A percentile compares a stretch with the other conserved stretches of the same genome.
Evolutionary conservation across 2,888 invertebrate species (phyloP).

Genomic region (Saturnia pavonia): DNA sequence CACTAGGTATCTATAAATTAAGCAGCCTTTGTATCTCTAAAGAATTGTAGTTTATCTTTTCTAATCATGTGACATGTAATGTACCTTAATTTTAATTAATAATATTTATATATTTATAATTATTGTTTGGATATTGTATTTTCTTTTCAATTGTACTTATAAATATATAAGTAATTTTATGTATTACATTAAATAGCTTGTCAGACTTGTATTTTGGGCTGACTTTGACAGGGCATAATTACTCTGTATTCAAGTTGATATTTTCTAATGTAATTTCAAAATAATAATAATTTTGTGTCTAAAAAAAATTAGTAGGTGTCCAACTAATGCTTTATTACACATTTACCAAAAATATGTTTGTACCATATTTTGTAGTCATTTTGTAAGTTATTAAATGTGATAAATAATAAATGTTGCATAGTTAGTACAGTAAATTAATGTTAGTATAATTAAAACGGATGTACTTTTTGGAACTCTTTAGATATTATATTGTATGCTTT

Average conservation of each 20-base stretch:
- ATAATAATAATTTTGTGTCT: not conserved
- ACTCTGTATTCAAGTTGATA: not conserved
- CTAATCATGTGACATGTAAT: not conserved
- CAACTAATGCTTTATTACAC: slow-evolving; percentile 22
- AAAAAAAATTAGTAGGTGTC: not conserved
- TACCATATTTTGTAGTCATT: slow-evolving; percentile 11
- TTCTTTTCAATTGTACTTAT: not conserved
- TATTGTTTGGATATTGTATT: not conserved
- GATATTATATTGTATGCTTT: slow-evolving; percentile 39
- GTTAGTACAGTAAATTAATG: slow-evolving; percentile 25
- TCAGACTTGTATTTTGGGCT: not conserved
- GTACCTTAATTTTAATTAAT: not conserved
- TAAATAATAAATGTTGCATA: slow-evolving; percentile 49
- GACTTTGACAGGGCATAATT: not conserved
- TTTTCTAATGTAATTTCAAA: not conserved
- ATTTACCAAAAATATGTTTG: slow-evolving; percentile 18
- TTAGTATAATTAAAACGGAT: slow-evolving; percentile 28
- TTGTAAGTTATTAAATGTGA: slow-evolving; percentile 61
- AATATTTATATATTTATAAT: not conserved
- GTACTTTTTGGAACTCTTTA: slow-evolving; percentile 38
- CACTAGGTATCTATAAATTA: no score
- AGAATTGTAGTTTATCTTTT: not conserved
- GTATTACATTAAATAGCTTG: not conserved
- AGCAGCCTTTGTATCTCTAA: not conserved
- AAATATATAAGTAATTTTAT: no score